Evolutionary conservation across 2,888 invertebrate species (phyloP).

Genomic region (Stomorhina lunata): DNA sequence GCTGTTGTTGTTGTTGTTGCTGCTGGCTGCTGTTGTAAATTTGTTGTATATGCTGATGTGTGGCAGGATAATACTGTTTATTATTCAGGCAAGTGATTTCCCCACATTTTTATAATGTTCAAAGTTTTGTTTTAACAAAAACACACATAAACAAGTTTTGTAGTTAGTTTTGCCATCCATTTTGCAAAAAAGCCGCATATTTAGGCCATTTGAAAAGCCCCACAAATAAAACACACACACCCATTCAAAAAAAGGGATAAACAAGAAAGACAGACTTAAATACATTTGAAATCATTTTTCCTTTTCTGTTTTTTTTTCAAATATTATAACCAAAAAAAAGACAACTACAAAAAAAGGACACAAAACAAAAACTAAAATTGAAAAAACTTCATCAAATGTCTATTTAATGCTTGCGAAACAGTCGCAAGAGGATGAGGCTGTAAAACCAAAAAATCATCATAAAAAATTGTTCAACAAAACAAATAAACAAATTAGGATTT

Average conservation of each 20-base stretch:
- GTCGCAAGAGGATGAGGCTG: neutral
- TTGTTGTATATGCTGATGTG: constrained; percentile 75
- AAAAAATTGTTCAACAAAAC: neutral
- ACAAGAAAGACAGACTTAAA: constrained; percentile 13
- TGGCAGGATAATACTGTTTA: constrained; percentile 73
- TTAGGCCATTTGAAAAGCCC: constrained; percentile 39
- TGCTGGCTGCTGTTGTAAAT: constrained; percentile 58
- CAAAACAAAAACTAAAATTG: constrained; percentile 12
- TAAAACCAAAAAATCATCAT: neutral
- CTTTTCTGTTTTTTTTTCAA: neutral
- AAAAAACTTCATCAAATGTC: constrained; percentile 35
- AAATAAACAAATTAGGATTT: constrained; percentile 20
- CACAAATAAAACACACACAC: constrained; percentile 21
- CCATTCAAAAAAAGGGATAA: constrained; percentile 1
- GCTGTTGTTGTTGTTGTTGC: constrained; percentile 52
- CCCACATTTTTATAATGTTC: constrained; percentile 25
- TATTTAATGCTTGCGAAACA: constrained; percentile 16
- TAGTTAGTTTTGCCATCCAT: constrained; percentile 46
- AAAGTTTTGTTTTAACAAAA: constrained; percentile 11
- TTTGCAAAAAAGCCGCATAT: constrained; percentile 59
- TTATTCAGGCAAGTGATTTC: no score
- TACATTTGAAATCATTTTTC: neutral
- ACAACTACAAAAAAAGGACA: neutral
- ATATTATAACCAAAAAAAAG: neutral
- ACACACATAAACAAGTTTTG: constrained; percentile 40